Conservation (phyloP, 2,797 vertebrate genomes). For the Sebastes nivosus region DNA sequence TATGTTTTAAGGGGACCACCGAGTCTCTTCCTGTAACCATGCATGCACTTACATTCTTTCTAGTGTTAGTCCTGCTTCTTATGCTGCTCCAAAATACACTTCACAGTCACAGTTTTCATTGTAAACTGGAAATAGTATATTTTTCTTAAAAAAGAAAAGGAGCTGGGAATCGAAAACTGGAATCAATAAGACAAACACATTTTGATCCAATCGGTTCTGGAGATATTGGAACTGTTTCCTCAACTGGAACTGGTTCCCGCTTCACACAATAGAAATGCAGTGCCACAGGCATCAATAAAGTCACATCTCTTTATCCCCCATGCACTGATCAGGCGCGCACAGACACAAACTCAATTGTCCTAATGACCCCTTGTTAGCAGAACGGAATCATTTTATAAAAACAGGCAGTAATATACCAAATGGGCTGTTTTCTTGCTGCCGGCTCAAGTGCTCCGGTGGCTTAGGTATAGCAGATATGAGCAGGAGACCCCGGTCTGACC, state of each 20-base stretch:
- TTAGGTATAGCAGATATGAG: conserved; percentile 62
- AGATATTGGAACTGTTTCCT: conserved; percentile 53
- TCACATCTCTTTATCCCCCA: conserved; percentile 45
- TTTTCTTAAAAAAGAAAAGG: not conserved
- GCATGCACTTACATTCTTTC: conserved; percentile 17
- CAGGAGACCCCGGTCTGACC: conserved; percentile 62
- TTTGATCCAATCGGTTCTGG: conserved; percentile 51
- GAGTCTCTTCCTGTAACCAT: conserved; percentile 19
- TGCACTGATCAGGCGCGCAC: conserved; percentile 51
- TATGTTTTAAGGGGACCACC: not conserved
- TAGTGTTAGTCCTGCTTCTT: not conserved
- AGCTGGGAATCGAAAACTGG: conserved; percentile 24
- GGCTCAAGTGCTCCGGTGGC: conserved; percentile 48
- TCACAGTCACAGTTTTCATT: conserved; percentile 4
- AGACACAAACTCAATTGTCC: conserved; percentile 78
- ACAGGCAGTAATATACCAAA: conserved; percentile 56
- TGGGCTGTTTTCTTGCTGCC: conserved; percentile 61
- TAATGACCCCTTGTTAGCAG: conserved; percentile 76
- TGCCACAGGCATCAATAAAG: conserved; percentile 53
- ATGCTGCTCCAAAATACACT: conserved; percentile 1
- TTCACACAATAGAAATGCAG: conserved; percentile 30
- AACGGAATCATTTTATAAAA: conserved; percentile 67
- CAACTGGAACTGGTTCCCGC: conserved; percentile 34
- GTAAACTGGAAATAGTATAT: not conserved
- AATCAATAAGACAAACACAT: conserved; percentile 61